These are phyloP conservation scores for Tyrophagus putrescentiae DNA, from an alignment of 1,140 invertebrate genomes.

Conservation along the genomic window DNA sequence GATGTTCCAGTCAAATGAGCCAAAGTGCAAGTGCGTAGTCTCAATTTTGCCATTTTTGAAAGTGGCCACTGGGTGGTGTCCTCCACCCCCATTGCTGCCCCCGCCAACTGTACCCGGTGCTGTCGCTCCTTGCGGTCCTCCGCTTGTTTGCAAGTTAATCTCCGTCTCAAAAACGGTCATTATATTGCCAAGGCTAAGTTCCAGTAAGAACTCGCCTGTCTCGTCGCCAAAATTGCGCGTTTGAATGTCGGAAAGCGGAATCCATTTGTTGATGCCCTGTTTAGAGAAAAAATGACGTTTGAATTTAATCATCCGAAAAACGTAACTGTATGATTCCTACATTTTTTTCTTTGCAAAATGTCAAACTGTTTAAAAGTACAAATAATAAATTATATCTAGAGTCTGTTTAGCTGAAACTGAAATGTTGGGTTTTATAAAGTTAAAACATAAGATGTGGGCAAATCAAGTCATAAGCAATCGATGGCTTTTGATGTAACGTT, in stretches of 20 bases:
- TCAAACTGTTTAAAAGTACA: no score
- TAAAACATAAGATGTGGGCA: no score
- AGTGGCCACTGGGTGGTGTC: no score
- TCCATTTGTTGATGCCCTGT: conserved; percentile 61
- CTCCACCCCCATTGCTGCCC: no score
- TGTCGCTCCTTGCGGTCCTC: conserved; percentile 2
- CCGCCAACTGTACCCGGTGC: neutral
- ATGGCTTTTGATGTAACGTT: no score
- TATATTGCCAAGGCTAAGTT: conserved; percentile 59
- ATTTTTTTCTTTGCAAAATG: no score
- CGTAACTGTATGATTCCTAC: no score
- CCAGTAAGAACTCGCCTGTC: conserved; percentile 66
- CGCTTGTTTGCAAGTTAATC: conserved; percentile 30
- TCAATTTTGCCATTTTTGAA: conserved; percentile 44
- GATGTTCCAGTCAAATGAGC: conserved; percentile 70
- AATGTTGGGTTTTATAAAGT: no score
- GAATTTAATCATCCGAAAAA: neutral
- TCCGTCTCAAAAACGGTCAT: conserved; percentile 59
- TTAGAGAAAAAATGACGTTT: neutral
- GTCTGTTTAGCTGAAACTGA: no score
- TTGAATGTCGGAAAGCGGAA: conserved; percentile 57
- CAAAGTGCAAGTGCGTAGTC: conserved; percentile 54
- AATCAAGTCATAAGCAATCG: no score
- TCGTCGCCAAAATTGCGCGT: conserved; percentile 58
- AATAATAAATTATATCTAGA: no score